Conservation (phyloP, 2,888 invertebrate genomes). For the Tridacna gigas region DNA sequence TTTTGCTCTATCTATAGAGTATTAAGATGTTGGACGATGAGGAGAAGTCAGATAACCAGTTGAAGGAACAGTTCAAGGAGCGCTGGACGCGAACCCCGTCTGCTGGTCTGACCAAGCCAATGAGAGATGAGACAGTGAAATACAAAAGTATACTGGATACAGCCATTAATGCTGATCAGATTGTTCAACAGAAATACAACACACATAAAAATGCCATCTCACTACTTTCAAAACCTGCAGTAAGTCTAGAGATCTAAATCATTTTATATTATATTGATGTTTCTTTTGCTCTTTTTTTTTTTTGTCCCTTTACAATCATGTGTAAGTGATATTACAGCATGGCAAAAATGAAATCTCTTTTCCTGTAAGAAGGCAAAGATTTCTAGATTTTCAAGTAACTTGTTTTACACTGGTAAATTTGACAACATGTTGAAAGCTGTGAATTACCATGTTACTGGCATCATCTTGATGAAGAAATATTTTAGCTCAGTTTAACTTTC, state of each 20-base stretch:
- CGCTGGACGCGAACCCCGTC: slow-evolving; percentile 97
- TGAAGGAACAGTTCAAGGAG: slow-evolving; percentile 95
- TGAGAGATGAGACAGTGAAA: slow-evolving; percentile 93
- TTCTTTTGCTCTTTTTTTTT: too few species aligned
- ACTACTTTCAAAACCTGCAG: slow-evolving; percentile 91
- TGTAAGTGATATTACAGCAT: too few species aligned
- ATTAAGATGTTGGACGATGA: slow-evolving; percentile 93
- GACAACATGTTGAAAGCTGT: too few species aligned
- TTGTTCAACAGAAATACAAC: slow-evolving; percentile 94
- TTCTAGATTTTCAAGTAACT: too few species aligned
- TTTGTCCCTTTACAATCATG: too few species aligned
- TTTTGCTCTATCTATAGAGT: slow-evolving; percentile 75
- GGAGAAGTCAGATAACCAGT: slow-evolving; percentile 93
- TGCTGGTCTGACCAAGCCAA: slow-evolving; percentile 93
- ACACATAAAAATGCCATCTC: slow-evolving; percentile 91
- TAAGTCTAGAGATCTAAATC: slow-evolving; percentile 61
- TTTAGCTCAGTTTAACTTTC: too few species aligned
- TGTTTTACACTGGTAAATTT: too few species aligned
- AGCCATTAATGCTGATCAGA: slow-evolving; percentile 92
- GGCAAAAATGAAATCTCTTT: too few species aligned
- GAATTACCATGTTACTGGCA: too few species aligned
- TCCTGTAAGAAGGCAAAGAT: too few species aligned
- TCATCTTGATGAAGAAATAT: too few species aligned
- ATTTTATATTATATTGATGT: too few species aligned
- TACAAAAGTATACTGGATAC: slow-evolving; percentile 95